A percentile compares a stretch with the other conserved stretches of the same genome.
These are phyloP conservation scores for Sparidentex hasta DNA, from an alignment of 2,797 vertebrate genomes.

Conservation along the genomic window DNA sequence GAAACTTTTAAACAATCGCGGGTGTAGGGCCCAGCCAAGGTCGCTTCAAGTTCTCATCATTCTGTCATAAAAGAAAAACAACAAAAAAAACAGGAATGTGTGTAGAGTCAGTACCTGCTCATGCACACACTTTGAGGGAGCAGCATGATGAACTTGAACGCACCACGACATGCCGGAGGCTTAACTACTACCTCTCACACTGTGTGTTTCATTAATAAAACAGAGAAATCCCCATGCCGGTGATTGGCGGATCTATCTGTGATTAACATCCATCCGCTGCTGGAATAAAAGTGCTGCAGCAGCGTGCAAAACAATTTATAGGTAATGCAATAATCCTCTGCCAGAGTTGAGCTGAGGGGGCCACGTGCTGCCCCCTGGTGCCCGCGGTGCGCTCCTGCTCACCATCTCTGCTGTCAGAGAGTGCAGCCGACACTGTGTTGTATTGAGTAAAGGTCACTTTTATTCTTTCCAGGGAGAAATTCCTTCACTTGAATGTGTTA, in stretches of 20 bases:
- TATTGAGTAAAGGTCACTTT: slow-evolving; percentile 74
- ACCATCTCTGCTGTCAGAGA: slow-evolving; percentile 19
- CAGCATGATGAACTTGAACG: neutral
- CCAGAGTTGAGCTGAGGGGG: neutral
- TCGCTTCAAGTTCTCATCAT: slow-evolving; percentile 43
- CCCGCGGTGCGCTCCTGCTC: neutral
- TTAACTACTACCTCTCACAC: neutral
- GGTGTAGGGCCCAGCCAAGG: slow-evolving; percentile 59
- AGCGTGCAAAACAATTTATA: neutral
- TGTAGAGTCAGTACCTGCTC: slow-evolving; percentile 7
- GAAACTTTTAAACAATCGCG: slow-evolving; percentile 67
- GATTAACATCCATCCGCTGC: neutral
- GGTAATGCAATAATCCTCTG: neutral
- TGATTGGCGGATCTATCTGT: neutral
- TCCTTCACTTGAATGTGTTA: slow-evolving; percentile 63
- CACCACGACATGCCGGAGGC: neutral
- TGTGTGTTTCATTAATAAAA: neutral
- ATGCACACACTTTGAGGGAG: neutral
- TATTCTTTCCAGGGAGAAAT: slow-evolving; percentile 79
- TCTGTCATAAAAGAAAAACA: slow-evolving; percentile 28
- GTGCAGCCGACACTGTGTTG: slow-evolving; percentile 21
- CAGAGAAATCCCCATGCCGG: neutral
- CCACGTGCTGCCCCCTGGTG: slow-evolving; percentile 74
- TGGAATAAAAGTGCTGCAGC: neutral
- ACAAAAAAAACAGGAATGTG: slow-evolving; percentile 59